These are phyloP conservation scores for Ichneumoninae sp. DNA, from an alignment of 2,888 invertebrate genomes.

Conservation along the genomic window DNA sequence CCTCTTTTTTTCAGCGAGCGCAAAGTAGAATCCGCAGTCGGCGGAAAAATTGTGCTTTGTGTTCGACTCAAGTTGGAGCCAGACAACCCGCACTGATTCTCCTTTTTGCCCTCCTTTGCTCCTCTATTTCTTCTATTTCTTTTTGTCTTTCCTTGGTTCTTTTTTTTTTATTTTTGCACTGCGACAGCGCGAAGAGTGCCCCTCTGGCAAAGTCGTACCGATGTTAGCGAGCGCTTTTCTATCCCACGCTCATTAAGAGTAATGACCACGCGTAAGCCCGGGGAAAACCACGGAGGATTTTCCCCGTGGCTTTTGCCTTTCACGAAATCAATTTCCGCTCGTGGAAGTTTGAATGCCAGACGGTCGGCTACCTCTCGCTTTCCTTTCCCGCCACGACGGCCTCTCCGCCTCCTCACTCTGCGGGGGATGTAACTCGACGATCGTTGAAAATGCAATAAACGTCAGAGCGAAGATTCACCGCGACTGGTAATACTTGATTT, in stretches of 20 bases:
- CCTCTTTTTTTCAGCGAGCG: neutral
- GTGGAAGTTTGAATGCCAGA: slow-evolving; percentile 19
- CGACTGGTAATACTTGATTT: slow-evolving; percentile 31
- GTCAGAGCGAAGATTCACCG: slow-evolving; percentile 19
- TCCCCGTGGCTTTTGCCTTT: slow-evolving; percentile 48
- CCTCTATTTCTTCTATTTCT: slow-evolving; percentile 4
- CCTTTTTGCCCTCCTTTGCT: slow-evolving; percentile 20
- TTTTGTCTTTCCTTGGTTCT: neutral
- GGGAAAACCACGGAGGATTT: slow-evolving; percentile 12
- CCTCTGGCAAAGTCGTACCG: slow-evolving; percentile 13
- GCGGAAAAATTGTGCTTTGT: neutral
- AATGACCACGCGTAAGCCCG: slow-evolving; percentile 54
- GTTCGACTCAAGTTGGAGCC: slow-evolving; percentile 14
- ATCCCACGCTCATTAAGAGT: slow-evolving; percentile 59
- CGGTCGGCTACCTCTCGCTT: neutral
- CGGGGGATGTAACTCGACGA: slow-evolving; percentile 28
- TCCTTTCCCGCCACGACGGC: neutral
- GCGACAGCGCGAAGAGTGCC: slow-evolving; percentile 24
- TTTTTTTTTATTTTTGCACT: slow-evolving; percentile 13
- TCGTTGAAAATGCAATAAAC: slow-evolving; percentile 47
- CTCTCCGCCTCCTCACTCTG: neutral
- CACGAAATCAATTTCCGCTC: slow-evolving; percentile 56
- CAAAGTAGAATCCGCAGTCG: neutral
- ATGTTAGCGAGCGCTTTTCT: slow-evolving; percentile 8
- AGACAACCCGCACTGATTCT: neutral